phyloP scores from a whole-genome alignment of 2,113 vertebrate genomes.

The Limanda limanda region DNA sequence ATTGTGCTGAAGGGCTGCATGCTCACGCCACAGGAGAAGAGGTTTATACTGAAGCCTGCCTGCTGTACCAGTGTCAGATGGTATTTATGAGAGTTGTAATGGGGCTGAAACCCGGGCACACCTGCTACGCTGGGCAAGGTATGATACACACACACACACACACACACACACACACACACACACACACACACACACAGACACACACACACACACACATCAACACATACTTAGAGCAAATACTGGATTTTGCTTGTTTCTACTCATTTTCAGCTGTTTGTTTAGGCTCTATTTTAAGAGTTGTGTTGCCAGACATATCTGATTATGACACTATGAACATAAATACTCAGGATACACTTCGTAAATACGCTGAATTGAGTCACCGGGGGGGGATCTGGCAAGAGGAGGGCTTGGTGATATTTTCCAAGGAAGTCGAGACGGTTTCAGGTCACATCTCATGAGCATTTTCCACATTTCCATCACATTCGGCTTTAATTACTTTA shows the following conservation, averaged over 20 bases:
- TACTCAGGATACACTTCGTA: neutral
- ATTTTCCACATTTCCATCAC: too few species aligned
- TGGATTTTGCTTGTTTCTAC: conserved; percentile 5
- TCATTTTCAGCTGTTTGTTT: neutral
- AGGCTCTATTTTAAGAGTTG: neutral
- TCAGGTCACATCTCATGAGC: too few species aligned
- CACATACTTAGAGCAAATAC: neutral
- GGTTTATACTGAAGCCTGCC: conserved; percentile 63
- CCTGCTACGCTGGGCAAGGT: conserved; percentile 55
- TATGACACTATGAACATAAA: neutral
- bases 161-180: neutral
- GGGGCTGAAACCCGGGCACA: conserved; percentile 58
- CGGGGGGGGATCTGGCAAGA: neutral
- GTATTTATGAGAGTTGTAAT: conserved; percentile 76
- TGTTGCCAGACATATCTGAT: neutral
- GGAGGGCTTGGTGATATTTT: too few species aligned
- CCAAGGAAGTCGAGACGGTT: too few species aligned
- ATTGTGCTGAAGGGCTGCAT: conserved; percentile 62
- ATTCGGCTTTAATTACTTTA: too few species aligned
- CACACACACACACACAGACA: too few species aligned
- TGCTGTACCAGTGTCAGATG: conserved; percentile 69
- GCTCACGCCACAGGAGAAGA: conserved; percentile 54
- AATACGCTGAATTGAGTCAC: neutral
- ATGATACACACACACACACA: neutral
- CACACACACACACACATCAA: neutral